A percentile compares a stretch with the other conserved stretches of the same genome.
These are phyloP conservation scores for Thereva nobilitata DNA, from an alignment of 2,888 invertebrate genomes.

Conservation along the genomic window DNA sequence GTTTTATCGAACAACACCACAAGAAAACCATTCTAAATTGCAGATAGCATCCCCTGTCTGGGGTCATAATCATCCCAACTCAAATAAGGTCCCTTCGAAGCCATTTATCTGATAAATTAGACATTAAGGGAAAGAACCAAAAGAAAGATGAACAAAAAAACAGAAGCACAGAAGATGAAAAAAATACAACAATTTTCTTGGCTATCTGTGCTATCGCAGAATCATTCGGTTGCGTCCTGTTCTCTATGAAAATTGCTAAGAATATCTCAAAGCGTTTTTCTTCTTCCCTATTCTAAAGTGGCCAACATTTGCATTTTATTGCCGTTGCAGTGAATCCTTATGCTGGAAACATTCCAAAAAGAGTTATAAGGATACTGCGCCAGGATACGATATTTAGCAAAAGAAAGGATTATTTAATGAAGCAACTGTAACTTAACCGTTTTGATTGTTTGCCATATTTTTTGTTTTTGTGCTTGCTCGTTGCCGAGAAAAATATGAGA, in stretches of 20 bases:
- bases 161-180: slow-evolving; percentile 1
- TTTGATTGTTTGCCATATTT: too few species aligned
- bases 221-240: slow-evolving; percentile 7
- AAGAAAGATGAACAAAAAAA: neutral
- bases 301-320: slow-evolving; percentile 29
- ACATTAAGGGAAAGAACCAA: slow-evolving; percentile 16
- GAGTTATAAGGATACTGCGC: neutral
- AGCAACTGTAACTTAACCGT: neutral
- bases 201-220: slow-evolving; percentile 8
- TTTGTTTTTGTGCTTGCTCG: too few species aligned
- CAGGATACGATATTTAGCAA: slow-evolving; percentile 3
- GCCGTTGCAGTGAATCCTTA: slow-evolving; percentile 25
- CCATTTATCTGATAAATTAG: slow-evolving; percentile 26
- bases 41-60: too few species aligned
- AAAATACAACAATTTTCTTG: neutral
- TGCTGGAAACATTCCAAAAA: slow-evolving; percentile 16
- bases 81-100: slow-evolving; percentile 20
- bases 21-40: too few species aligned
- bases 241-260: slow-evolving; percentile 14
- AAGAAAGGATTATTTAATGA: slow-evolving; percentile 13
- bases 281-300: neutral
- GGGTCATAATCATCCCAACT: neutral
- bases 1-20: too few species aligned
- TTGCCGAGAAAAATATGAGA: too few species aligned
- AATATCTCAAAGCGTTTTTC: slow-evolving; percentile 3